Conservation (phyloP, 2,113 vertebrate genomes). For the Zootoca vivipara region DNA sequence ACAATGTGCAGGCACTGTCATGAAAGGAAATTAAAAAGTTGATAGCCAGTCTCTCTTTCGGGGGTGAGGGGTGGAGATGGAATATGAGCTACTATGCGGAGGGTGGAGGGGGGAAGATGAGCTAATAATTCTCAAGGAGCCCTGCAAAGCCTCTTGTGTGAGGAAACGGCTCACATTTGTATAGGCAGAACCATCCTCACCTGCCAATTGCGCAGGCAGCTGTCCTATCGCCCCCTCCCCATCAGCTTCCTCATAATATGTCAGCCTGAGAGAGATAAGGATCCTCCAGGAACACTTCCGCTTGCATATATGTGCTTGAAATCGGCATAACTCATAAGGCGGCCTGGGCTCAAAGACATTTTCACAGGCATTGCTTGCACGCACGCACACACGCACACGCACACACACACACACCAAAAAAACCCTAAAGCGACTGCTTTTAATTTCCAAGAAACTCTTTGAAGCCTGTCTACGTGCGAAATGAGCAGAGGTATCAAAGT, state of each 20-base stretch:
- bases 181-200: background rate
- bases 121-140: slow-evolving; percentile 33
- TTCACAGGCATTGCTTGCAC: background rate
- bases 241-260: background rate
- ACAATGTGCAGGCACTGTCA: background rate
- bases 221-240: background rate
- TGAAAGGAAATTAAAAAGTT: slow-evolving; percentile 64
- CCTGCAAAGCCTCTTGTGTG: slow-evolving; percentile 30
- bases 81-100: slow-evolving; percentile 18
- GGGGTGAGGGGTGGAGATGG: background rate
- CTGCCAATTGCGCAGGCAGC: background rate
- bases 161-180: background rate
- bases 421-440: too few relatives aligned
- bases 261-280: background rate
- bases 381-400: too few relatives aligned
- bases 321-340: background rate
- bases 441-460: background rate
- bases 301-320: fast-evolving
- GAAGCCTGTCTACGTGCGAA: background rate
- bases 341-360: background rate
- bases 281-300: fast-evolving
- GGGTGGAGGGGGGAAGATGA: slow-evolving; percentile 30
- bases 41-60: slow-evolving; percentile 47
- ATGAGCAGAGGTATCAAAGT: too few relatives aligned
- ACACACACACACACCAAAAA: too few relatives aligned